Conservation (phyloP, 2,113 vertebrate species). For the Platichthys stellatus region DNA sequence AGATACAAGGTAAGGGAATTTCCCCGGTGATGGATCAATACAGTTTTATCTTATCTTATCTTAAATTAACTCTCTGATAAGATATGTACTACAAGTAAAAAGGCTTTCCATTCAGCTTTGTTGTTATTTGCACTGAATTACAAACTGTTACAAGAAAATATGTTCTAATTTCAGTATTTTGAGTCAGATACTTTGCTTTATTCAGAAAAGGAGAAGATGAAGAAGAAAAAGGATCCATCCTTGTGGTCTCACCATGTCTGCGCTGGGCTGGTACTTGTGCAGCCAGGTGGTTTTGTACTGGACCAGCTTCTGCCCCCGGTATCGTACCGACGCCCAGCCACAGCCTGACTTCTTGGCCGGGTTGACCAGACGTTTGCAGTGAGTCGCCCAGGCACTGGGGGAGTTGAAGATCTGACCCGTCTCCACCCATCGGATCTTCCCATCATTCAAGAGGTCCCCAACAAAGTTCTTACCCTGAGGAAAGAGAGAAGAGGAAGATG, state of each 20-base stretch:
- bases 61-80: too few species aligned
- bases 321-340: conserved; percentile 96
- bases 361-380: conserved; percentile 97
- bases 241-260: conserved; percentile 86
- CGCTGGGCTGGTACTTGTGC: conserved; percentile 88
- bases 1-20: too few species aligned
- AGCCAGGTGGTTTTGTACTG: conserved; percentile 97
- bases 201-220: neutral
- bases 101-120: too few species aligned
- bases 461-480: conserved; percentile 94
- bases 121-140: too few species aligned
- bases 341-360: conserved; percentile 97
- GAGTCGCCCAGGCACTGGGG: conserved; percentile 97
- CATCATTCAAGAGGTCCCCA: conserved; percentile 91
- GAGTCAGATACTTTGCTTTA: too few species aligned
- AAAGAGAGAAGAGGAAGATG: neutral
- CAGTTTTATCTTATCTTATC: too few species aligned
- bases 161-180: too few species aligned
- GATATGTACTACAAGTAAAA: too few species aligned
- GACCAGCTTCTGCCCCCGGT: conserved; percentile 95
- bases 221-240: neutral
- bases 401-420: conserved; percentile 96
- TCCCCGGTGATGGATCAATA: too few species aligned
- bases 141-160: too few species aligned
- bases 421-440: conserved; percentile 96